phyloP scores from a whole-genome alignment of 2,113 vertebrate genomes.

The Monarcha castaneiventris region DNA sequence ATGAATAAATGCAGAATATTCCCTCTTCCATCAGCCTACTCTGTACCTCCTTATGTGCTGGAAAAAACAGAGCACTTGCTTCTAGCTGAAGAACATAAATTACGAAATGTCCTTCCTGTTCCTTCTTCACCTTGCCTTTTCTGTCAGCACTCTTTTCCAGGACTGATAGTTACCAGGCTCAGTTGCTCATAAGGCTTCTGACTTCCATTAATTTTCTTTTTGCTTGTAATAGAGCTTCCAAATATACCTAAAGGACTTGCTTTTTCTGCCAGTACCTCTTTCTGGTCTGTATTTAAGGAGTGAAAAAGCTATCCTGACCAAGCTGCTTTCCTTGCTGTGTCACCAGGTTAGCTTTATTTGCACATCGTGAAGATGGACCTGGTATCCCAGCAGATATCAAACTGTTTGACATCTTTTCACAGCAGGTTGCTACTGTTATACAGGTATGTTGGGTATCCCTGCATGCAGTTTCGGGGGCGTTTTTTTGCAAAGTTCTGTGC shows the following conservation, averaged over 20 bases:
- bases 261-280: not conserved
- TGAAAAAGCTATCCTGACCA: not conserved
- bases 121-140: not conserved
- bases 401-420: constrained; percentile 98
- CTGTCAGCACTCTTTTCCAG: not conserved
- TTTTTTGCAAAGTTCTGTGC: not conserved
- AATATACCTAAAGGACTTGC: not conserved
- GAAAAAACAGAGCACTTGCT: not conserved
- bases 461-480: not conserved
- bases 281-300: not conserved
- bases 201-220: not conserved
- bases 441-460: constrained; percentile 76
- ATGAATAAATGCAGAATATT: not conserved
- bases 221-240: not conserved
- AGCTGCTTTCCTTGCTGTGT: not conserved
- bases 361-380: constrained; percentile 96
- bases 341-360: constrained; percentile 91
- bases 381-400: constrained; percentile 98
- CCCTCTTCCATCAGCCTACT: not conserved
- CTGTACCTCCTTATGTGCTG: not conserved
- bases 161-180: not conserved
- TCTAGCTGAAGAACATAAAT: not conserved
- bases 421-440: constrained; percentile 98
- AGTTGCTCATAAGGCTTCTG: not conserved
- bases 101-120: not conserved